Evolutionary conservation across 1,140 invertebrate genomes (phyloP), one percentile per base, ranked within the genome.

Genomic region (Hypothenemus hampei): DNA sequence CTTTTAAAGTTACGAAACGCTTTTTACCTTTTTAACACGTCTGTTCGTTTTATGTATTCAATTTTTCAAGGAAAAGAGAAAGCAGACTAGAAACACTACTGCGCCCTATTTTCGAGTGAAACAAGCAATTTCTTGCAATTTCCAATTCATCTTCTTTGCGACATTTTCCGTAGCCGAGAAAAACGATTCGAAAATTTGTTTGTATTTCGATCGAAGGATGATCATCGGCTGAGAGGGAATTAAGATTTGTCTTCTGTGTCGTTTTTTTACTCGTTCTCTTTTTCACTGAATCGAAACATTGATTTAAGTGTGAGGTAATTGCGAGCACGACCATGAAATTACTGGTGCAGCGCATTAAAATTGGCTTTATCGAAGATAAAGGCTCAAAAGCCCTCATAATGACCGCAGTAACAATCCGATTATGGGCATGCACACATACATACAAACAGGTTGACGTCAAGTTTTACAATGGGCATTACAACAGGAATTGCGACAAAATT

Each of bases 1-100:
- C 54, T 57, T 57, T 57, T 31, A 57, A 55, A 57, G 54, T 57
- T 57, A 35, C 37, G 26, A 57, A 55, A 18, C 13, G 39, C 16
- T 50, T 49, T 57, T 57, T 57, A 57, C 54, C 54, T 57, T 57
- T 57, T 57, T 57, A 57, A 39, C 54, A 57, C 54, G 54, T 49
- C 54, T 57, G 45, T 49, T 57, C 46, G 21, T 31, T 57, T 57
- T 57, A 48, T 48, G 54, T 57, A 57, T 57, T 57, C 54, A 57
- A 57, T 57, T 57, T 49, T 57, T 57, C 54, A 37, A 49, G 40
- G 47, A 29, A 49, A 26, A n/a, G n/a, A n/a, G n/a, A n/a, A n/a
- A 45, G 24, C 10, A 15, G 35, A 5, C 43, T 21, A 47, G 40
- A 46, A 49, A 57, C 40, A 49, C 39, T n/a, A n/a, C n/a, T 35